Evolutionary conservation across 2,888 invertebrate species (phyloP).

Genomic region (Latheticus oryzae): DNA sequence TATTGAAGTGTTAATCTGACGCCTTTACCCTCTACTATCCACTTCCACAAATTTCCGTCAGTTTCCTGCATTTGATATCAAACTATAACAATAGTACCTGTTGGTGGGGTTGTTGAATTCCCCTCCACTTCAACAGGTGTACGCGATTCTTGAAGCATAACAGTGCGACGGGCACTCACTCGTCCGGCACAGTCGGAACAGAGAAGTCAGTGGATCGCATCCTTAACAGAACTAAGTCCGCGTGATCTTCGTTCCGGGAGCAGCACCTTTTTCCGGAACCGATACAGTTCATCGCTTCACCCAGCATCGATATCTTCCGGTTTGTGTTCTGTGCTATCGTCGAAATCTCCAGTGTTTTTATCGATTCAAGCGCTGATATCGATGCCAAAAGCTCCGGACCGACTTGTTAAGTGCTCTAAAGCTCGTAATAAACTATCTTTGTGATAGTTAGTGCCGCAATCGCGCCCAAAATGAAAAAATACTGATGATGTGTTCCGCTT

Average conservation of each 20-base stretch:
- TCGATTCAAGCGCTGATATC: slow-evolving; percentile 14
- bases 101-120: slow-evolving; percentile 58
- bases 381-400: background rate
- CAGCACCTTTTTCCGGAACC: slow-evolving; percentile 29
- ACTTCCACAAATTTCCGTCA: slow-evolving; percentile 48
- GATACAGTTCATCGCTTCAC: slow-evolving; percentile 46
- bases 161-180: slow-evolving; percentile 65
- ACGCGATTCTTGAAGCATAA: slow-evolving; percentile 67
- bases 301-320: slow-evolving; percentile 48
- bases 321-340: slow-evolving; percentile 46
- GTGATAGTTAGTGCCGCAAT: too few species aligned
- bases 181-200: slow-evolving; percentile 66
- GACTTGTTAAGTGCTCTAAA: slow-evolving; percentile 1
- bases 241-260: slow-evolving; percentile 51
- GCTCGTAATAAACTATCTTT: background rate
- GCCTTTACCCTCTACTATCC: slow-evolving; percentile 28
- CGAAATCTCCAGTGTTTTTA: slow-evolving; percentile 41
- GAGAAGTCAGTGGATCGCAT: slow-evolving; percentile 59
- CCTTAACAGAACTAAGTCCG: slow-evolving; percentile 48
- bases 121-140: slow-evolving; percentile 65
- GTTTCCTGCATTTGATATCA: slow-evolving; percentile 50
- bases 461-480: slow-evolving; percentile 47
- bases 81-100: slow-evolving; percentile 61
- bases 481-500: slow-evolving; percentile 36
- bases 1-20: slow-evolving; percentile 20